Base-by-base conservation (phyloP, 2,888 invertebrate genomes). In the Nomada ruficornis region DNA sequence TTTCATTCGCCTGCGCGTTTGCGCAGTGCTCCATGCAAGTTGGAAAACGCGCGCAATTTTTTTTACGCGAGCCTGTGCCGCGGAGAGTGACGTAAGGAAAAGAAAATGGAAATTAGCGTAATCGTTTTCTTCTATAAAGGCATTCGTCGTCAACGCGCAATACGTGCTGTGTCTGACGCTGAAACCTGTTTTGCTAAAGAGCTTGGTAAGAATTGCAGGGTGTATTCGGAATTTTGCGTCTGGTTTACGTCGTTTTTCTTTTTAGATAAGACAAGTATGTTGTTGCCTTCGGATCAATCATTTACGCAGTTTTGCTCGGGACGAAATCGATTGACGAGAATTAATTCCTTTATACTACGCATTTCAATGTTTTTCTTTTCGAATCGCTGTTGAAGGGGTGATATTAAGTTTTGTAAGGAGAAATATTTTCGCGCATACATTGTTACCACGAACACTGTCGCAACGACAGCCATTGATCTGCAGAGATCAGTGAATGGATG, bases 401-500 rank as follows among this genome's bases (percentile, higher is more conserved):
- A 13, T 15, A 50, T 18, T 50, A 15, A 18, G 26, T 42, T 7
- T 3, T 7, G 9, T 11, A n/a, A 54, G 57, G 5, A 55, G 20
- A 23, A 63, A 20, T 36, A 36, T 36, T 55, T 54, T 20, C 7
- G 9, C 13, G n/a, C 47, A 57, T 20, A 20, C 23, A 68, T 71
- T 23, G 74, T 60, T 55, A 69, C 26, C 20, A 9, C 50, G 11
- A 36, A 36, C 20, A 13, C 10, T 23, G 44, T 26, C 13, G 42
- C 55, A n/a, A 69, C 20, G 26, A 36, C 70, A 68, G 77, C 47
- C 82, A 78, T 74, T 82, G 80, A 87, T 86, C 80, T 50, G 44
- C 23, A n/a, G 59, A 18, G 71, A 87, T 80, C 80, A 72, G 82
- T 82, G 86, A 86, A 86, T 82, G 87, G 78, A 72, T 50, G 73